Conservation (phyloP, 1,140 invertebrate species). For the Lysiphlebus fabarum region DNA sequence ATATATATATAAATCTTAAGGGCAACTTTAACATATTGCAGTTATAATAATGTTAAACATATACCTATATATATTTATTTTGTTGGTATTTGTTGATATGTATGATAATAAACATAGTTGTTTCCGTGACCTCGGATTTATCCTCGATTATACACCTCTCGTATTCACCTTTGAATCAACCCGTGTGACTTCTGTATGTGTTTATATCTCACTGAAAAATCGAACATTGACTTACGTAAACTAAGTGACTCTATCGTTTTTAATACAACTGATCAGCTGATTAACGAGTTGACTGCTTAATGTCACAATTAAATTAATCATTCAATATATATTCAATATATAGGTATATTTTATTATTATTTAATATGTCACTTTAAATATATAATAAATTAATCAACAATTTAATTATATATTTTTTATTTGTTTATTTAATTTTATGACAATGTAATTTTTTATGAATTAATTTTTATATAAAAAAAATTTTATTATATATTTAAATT, state of each 20-base stretch:
- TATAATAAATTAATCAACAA: no score
- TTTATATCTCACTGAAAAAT: slow-evolving; percentile 20
- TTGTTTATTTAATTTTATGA: not conserved
- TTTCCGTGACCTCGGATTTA: not conserved
- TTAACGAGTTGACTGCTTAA: slow-evolving; percentile 12
- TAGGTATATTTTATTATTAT: no score
- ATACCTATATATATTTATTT: no score
- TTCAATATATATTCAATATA: no score
- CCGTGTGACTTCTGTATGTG: slow-evolving; percentile 3
- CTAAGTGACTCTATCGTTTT: slow-evolving; percentile 9
- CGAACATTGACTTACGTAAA: slow-evolving; percentile 28
- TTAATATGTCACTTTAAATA: no score
- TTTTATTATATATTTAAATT: not conserved
- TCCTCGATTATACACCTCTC: not conserved
- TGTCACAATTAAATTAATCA: not conserved
- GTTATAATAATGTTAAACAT: no score
- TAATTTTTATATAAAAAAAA: not conserved
- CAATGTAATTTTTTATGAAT: not conserved
- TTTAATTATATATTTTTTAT: no score
- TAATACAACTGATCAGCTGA: slow-evolving; percentile 11
- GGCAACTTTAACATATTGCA: no score
- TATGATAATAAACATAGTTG: not conserved
- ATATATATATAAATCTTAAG: no score
- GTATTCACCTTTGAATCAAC: slow-evolving; percentile 12
- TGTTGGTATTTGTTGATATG: no score